A percentile compares a stretch with the other conserved stretches of the same genome.
Evolutionary conservation across 2,797 vertebrate genomes (phyloP).

Genomic region (Champsocephalus esox): DNA sequence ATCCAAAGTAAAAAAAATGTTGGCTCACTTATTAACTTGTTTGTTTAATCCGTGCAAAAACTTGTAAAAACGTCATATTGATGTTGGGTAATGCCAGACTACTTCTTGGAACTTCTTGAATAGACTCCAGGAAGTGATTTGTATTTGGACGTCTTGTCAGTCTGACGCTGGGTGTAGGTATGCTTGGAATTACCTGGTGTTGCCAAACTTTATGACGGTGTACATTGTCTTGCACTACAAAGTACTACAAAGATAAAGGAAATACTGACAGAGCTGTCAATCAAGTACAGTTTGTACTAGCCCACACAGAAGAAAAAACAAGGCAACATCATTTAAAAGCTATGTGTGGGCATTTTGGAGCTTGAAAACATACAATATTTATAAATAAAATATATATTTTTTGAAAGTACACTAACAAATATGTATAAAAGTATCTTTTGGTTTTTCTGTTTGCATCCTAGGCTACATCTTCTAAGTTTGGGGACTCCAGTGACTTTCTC

Average conservation of each 20-base stretch:
- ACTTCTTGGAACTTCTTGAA: not conserved
- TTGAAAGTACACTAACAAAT: too few species aligned
- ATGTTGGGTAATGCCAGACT: not conserved
- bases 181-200: not conserved
- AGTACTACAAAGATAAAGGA: too few species aligned
- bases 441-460: constrained; percentile 20
- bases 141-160: not conserved
- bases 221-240: not conserved
- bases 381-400: too few species aligned
- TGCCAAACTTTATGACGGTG: not conserved
- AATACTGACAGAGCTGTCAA: not conserved
- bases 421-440: too few species aligned
- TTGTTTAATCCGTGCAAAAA: not conserved
- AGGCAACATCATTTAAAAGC: not conserved
- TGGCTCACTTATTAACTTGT: not conserved
- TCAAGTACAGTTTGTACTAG: not conserved
- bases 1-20: not conserved
- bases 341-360: not conserved
- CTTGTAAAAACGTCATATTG: not conserved
- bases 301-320: not conserved
- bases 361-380: not conserved
- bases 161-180: not conserved
- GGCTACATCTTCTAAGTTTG: constrained; percentile 76
- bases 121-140: constrained; percentile 11
- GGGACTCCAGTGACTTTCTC: constrained; percentile 87